phyloP scores from a whole-genome alignment of 2,888 invertebrate species.

The Lomographa bimaculata region DNA sequence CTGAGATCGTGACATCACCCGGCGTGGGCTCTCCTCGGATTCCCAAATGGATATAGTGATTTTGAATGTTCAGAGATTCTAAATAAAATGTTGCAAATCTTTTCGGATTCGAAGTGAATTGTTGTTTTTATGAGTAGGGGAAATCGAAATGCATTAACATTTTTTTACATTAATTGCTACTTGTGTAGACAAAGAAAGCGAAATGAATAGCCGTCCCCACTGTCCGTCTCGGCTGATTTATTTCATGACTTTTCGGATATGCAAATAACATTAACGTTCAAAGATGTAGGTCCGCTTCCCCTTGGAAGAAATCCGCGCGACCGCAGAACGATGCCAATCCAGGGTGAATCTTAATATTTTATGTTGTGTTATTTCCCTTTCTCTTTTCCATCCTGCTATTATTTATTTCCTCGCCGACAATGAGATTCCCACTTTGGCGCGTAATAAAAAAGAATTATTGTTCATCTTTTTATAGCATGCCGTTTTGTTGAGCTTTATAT shows the following conservation, averaged over 20 bases:
- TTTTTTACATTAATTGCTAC: conserved; percentile 71
- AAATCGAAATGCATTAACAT: conserved; percentile 48
- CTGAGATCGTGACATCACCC: conserved; percentile 70
- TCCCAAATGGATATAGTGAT: conserved; percentile 64
- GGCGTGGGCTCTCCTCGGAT: conserved; percentile 60
- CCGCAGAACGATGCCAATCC: conserved; percentile 82
- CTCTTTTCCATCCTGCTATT: conserved; percentile 79
- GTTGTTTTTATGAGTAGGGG: conserved; percentile 19
- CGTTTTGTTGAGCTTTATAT: conserved; percentile 77
- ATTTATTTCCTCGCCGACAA: conserved; percentile 81
- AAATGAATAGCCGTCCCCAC: conserved; percentile 76
- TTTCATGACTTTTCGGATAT: conserved; percentile 83
- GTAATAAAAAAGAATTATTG: conserved; percentile 83
- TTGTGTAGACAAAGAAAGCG: conserved; percentile 69
- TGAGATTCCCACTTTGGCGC: conserved; percentile 82
- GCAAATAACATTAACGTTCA: conserved; percentile 83
- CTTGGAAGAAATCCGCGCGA: conserved; percentile 69
- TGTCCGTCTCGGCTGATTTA: conserved; percentile 82
- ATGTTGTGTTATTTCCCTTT: conserved; percentile 82
- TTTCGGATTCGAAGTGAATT: conserved; percentile 9
- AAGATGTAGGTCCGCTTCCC: conserved; percentile 74
- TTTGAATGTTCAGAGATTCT: conserved; percentile 56
- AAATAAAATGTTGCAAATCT: conserved; percentile 34
- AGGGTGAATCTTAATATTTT: conserved; percentile 83
- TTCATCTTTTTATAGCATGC: conserved; percentile 78